Conservation (phyloP, 2,113 vertebrate genomes). For the Agapornis roseicollis region DNA sequence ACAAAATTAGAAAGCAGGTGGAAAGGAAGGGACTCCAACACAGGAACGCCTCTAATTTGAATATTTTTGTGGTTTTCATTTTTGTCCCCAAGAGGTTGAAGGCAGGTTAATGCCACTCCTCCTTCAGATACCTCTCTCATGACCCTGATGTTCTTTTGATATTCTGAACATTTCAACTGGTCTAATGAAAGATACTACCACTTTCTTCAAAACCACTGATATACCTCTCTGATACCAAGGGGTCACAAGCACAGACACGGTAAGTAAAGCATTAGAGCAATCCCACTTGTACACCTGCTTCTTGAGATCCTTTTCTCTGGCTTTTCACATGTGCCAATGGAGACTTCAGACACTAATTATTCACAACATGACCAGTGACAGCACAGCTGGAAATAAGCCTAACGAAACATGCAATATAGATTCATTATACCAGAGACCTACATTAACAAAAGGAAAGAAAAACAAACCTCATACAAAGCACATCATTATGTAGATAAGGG, state of each 20-base stretch:
- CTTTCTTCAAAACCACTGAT: not conserved
- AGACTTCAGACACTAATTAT: not conserved
- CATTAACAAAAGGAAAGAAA: not conserved
- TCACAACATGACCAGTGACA: not conserved
- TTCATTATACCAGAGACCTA: not conserved
- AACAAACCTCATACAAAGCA: not conserved
- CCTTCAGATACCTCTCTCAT: not conserved
- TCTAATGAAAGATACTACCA: not conserved
- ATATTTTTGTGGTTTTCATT: not conserved
- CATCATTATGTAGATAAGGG: accelerated
- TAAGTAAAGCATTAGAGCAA: not conserved
- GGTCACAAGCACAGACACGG: not conserved
- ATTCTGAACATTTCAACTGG: not conserved
- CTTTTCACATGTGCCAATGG: not conserved
- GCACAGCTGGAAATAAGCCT: not conserved
- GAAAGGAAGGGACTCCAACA: not conserved
- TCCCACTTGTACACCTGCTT: not conserved
- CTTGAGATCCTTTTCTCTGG: not conserved
- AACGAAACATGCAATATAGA: not conserved
- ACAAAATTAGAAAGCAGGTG: not conserved
- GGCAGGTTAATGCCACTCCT: not conserved
- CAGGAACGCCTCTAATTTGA: not conserved
- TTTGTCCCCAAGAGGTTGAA: not conserved
- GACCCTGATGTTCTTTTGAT: not conserved
- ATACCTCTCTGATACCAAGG: not conserved